Percentiles rank a stretch among this genome's conserved stretches.
Conservation (phyloP, 1,140 invertebrate species). For the Neodiprion lecontei region DNA sequence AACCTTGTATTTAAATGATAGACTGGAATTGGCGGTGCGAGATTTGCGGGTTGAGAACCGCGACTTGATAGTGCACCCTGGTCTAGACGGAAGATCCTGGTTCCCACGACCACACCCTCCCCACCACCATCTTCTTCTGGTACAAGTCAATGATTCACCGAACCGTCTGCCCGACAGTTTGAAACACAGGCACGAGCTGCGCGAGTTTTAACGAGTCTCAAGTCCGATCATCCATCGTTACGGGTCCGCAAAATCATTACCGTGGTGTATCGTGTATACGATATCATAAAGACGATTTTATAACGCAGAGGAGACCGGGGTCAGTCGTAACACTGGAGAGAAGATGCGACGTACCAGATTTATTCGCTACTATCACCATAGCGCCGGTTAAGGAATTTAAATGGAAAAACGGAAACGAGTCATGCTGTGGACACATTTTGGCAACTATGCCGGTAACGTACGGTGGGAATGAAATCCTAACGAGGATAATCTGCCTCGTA, state of each 20-base stretch:
- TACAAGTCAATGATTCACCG: conserved; percentile 1
- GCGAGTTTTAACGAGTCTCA: background rate
- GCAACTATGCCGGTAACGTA: conserved; percentile 30
- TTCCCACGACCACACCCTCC: conserved; percentile 55
- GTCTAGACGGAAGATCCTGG: conserved; percentile 53
- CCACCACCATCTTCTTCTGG: conserved; percentile 31
- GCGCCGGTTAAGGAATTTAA: no score
- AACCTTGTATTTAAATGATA: no score
- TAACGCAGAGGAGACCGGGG: no score
- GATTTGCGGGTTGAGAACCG: background rate
- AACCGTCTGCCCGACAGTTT: background rate
- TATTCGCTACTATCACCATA: no score
- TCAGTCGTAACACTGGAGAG: no score
- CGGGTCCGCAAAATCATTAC: no score
- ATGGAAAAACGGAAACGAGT: no score
- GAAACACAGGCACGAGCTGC: background rate
- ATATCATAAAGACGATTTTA: no score
- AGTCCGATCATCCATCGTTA: no score
- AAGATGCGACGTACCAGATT: no score
- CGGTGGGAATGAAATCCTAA: conserved; percentile 41
- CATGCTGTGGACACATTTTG: conserved; percentile 17
- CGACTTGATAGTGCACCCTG: conserved; percentile 33
- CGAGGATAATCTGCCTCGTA: conserved; percentile 33
- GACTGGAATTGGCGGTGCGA: no score
- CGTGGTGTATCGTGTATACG: no score